phyloP scores from a whole-genome alignment of 2,888 invertebrate species.

The Amorpha juglandis region DNA sequence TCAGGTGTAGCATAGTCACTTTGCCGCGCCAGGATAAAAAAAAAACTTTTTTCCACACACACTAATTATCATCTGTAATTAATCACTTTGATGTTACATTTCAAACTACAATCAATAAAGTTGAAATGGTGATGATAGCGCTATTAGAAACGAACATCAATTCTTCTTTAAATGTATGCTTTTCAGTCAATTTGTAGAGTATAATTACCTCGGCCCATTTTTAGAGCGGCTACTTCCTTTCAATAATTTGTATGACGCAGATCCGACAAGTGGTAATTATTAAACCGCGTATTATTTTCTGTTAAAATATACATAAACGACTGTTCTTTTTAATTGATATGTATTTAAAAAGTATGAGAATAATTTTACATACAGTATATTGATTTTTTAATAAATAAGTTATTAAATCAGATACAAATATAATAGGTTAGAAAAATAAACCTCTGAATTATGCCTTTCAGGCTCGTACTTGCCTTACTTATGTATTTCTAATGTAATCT shows the following conservation, averaged over 20 bases:
- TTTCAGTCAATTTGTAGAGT: background rate
- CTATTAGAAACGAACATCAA: background rate
- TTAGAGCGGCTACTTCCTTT: slow-evolving; percentile 11
- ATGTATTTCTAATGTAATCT: no score
- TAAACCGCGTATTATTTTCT: background rate
- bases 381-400: no score
- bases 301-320: background rate
- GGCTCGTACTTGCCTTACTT: no score
- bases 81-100: background rate
- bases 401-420: no score
- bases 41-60: no score
- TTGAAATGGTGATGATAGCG: background rate
- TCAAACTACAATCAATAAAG: background rate
- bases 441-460: no score
- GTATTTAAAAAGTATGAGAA: no score
- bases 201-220: slow-evolving; percentile 20
- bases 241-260: background rate
- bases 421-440: no score
- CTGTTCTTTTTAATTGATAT: background rate
- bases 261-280: background rate
- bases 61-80: no score
- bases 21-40: no score
- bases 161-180: slow-evolving; percentile 19
- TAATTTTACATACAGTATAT: no score
- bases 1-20: no score